A percentile compares a stretch with the other conserved stretches of the same genome.
Conservation (phyloP, 1,140 invertebrate genomes). For the Drosophila carrolli region DNA sequence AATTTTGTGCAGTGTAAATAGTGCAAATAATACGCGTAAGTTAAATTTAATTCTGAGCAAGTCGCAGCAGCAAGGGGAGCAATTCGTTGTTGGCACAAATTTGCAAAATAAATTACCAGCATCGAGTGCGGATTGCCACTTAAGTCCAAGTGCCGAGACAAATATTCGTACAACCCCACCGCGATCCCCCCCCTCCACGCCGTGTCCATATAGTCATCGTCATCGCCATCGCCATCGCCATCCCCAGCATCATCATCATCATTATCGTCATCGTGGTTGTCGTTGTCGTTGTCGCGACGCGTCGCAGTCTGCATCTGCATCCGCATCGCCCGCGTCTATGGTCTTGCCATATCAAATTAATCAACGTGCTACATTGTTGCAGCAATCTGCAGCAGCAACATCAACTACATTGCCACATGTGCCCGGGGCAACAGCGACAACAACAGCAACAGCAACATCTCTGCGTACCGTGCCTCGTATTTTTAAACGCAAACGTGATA, state of each 20-base stretch:
- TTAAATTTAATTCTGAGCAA: conserved; percentile 79
- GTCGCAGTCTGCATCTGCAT: conserved; percentile 48
- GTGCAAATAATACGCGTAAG: conserved; percentile 74
- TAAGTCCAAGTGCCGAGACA: conserved; percentile 59
- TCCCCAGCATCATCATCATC: conserved; percentile 13
- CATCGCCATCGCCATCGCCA: conserved; percentile 19
- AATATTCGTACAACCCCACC: conserved; percentile 36
- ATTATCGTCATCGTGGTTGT: conserved; percentile 12
- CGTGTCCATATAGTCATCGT: conserved; percentile 9
- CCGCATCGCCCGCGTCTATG: conserved; percentile 71
- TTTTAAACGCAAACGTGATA: conserved; percentile 81
- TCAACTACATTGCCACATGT: conserved; percentile 62
- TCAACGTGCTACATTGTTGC: conserved; percentile 83
- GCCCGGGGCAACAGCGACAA: conserved; percentile 28
- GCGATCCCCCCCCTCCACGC: conserved; percentile 10
- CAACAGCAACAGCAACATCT: conserved; percentile 47
- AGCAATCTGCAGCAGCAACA: conserved; percentile 59
- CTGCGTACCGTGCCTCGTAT: conserved; percentile 64
- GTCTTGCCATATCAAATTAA: conserved; percentile 82
- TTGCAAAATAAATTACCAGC: conserved; percentile 79
- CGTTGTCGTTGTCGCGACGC: conserved; percentile 59
- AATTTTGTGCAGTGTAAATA: conserved; percentile 81
- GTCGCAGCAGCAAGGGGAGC: conserved; percentile 17
- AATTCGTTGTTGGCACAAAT: conserved; percentile 67
- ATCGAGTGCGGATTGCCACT: conserved; percentile 67